A percentile compares a stretch with the other conserved stretches of the same genome.
These are phyloP conservation scores for Oreochromis tanganicae DNA, from an alignment of 2,113 vertebrate genomes.

Conservation along the genomic window DNA sequence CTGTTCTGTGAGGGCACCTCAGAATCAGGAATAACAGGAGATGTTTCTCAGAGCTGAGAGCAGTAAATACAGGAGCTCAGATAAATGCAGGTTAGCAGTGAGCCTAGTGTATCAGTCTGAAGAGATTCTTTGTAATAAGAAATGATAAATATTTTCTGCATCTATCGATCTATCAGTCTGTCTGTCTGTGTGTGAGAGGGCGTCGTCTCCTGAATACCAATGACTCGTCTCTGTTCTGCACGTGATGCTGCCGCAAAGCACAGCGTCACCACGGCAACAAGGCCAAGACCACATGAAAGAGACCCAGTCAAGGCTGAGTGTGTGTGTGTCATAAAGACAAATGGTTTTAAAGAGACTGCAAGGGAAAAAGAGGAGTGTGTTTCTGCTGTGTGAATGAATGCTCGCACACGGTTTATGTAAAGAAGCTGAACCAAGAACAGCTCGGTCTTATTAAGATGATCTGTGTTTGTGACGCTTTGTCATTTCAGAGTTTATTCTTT, in stretches of 20 bases:
- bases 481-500: not conserved
- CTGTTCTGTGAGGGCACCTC: not conserved
- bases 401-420: not conserved
- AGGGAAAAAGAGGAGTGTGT: not conserved
- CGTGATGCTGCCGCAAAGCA: slow-evolving; percentile 46
- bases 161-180: not conserved
- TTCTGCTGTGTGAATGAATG: not conserved
- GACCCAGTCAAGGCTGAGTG: slow-evolving; percentile 9
- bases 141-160: not conserved
- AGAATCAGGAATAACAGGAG: not conserved
- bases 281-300: slow-evolving; percentile 25
- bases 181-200: not conserved
- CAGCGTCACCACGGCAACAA: slow-evolving; percentile 47
- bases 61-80: not conserved
- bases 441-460: not conserved
- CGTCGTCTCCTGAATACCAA: slow-evolving; percentile 42
- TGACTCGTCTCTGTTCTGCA: slow-evolving; percentile 15
- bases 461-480: not conserved
- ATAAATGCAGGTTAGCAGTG: not conserved
- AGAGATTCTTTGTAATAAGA: not conserved
- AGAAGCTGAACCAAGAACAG: not conserved
- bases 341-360: not conserved
- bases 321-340: not conserved
- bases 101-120: not conserved
- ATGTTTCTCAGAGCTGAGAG: not conserved